A percentile compares a stretch with the other conserved stretches of the same genome.
Conservation (phyloP, 2,797 vertebrate species). For the Perodicticus potto region DNA sequence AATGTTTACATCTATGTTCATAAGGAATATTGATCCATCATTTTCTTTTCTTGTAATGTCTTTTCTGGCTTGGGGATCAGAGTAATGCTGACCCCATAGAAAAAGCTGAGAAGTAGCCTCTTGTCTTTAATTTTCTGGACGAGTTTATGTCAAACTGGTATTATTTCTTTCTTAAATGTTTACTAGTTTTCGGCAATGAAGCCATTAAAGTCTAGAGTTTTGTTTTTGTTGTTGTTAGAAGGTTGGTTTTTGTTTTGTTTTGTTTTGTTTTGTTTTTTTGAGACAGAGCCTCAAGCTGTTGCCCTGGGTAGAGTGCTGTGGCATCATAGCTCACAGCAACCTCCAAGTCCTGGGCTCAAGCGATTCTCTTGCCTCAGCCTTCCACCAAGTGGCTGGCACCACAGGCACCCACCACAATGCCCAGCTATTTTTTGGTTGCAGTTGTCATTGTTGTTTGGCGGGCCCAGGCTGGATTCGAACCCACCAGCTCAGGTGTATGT, state of each 20-base stretch:
- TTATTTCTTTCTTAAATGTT: conserved; percentile 1
- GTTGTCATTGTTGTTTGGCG: too few species aligned
- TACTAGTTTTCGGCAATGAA: background rate
- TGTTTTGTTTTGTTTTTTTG: background rate
- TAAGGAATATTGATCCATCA: background rate
- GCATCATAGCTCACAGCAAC: too few species aligned
- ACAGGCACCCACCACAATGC: too few species aligned
- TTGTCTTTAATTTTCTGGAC: background rate
- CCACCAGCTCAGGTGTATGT: too few species aligned
- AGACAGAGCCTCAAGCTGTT: too few species aligned
- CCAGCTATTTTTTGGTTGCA: too few species aligned
- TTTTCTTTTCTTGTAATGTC: background rate
- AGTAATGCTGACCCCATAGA: background rate
- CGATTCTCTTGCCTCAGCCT: too few species aligned
- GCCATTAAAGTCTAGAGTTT: background rate
- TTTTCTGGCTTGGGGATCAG: background rate
- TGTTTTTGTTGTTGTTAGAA: background rate
- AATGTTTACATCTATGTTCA: background rate
- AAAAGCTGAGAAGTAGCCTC: background rate
- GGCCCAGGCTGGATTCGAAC: too few species aligned
- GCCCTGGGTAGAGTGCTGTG: too few species aligned
- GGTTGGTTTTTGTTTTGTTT: background rate
- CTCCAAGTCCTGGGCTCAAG: too few species aligned
- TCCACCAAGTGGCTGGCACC: too few species aligned
- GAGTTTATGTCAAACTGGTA: background rate